A percentile compares a stretch with the other conserved stretches of the same genome.
phyloP scores from a whole-genome alignment of 2,797 vertebrate genomes.

The Cyprinodon diabolis region DNA sequence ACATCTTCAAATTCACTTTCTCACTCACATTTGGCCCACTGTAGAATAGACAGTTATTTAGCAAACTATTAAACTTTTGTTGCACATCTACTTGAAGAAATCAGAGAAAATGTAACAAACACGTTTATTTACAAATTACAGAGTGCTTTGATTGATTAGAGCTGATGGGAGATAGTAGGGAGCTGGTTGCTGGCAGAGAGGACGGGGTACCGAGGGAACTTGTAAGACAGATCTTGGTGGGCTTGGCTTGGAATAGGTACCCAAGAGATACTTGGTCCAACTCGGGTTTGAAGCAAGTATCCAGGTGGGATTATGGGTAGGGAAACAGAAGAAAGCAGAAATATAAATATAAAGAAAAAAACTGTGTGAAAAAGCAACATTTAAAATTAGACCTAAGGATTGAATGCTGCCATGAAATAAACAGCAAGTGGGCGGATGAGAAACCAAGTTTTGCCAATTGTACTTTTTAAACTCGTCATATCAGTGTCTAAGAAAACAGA shows the following conservation, averaged over 20 bases:
- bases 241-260: background rate
- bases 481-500: background rate
- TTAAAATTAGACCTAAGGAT: background rate
- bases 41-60: background rate
- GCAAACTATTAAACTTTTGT: background rate
- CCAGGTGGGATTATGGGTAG: background rate
- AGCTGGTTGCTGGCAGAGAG: conserved; percentile 3
- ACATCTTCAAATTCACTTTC: background rate
- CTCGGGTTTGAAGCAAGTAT: background rate
- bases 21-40: background rate
- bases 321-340: background rate
- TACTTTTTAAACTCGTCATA: background rate
- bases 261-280: conserved; percentile 4
- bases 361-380: background rate
- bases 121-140: background rate
- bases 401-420: background rate
- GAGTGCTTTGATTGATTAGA: background rate
- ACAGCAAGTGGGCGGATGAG: background rate
- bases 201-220: background rate
- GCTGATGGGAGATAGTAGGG: background rate
- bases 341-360: background rate
- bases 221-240: background rate
- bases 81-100: background rate
- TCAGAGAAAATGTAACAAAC: background rate
- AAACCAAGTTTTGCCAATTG: background rate